Evolutionary conservation across 1,140 invertebrate species (phyloP), one percentile per base, ranked within the genome.

Genomic region (Capitella teleta): DNA sequence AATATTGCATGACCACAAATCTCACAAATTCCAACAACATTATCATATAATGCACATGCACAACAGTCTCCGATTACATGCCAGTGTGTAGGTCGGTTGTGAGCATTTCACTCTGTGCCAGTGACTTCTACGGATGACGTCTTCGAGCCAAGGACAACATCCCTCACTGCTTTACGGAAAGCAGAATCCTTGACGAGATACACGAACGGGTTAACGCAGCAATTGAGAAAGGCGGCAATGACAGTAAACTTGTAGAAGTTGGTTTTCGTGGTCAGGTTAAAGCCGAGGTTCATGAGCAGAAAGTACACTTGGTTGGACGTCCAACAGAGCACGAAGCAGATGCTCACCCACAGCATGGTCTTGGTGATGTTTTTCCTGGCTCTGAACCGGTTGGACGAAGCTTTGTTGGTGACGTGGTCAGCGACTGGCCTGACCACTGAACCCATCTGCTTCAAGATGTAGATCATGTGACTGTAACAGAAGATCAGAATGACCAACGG

Each of bases 201-300:
- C 5, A 53, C 38, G 40, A 53, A 40, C 1, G 52, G 52, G 28
- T 53, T 49, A 18, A 49, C 37, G 46, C 46, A 49, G 38, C 52
- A 53, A 40, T 53, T 53, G 21, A 49, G 12, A 24, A 53, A 53
- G 1, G 49, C 30, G 19, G 37, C 32, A 40, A 53, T 16, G 37
- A 53, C 52, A 19, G 36, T 49, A 41, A 49, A 49, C 8, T 41
- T 14, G 24, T 49, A 53, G 36, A 49, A 48, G 18, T 24, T 19
- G 30, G 28, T 32, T 26, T 19, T 36, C 28, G 36, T 32, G 42
- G 24, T 26, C 23, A 28, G 16, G 5, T 3, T 28, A 18, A 47
- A 32, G 19, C 47, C 47, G n/a, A 49, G 24, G 36, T 49, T 49
- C 34, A 42, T 40, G 19, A 49, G 38, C 16, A 24, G 19, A 16